Base-by-base conservation (phyloP, 2,113 vertebrate genomes). In the Syngnathus typhle region DNA sequence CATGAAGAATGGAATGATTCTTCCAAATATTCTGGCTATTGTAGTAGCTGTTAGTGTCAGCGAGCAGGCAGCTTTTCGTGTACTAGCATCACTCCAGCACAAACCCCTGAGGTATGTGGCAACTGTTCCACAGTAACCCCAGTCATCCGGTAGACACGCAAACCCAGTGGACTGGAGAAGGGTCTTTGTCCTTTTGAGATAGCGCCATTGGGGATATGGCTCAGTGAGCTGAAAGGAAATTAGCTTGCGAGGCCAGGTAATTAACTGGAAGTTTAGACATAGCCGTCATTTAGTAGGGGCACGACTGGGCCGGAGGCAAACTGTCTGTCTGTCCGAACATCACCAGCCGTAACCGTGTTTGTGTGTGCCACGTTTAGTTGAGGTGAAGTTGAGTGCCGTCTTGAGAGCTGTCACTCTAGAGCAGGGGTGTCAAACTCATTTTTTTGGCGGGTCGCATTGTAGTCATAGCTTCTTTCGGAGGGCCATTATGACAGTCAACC, bases 211-310 rank as follows among this genome's bases (percentile, higher is more conserved):
- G 75, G 74, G 71, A 75, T 32, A 49, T 41, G 64, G 75, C 68
- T 77, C 83, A 80, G 77, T 82, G 80, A 82, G 79, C 84, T 68
- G 81, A 84, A 75, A 82, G 82, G 78, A 81, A 85, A 82, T 80
- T 69, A 84, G 77, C 70, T 76, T n/a, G 70, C 81, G 44, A 80
- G 76, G 77, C 74, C 82, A 88, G 84, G 81, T 88, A 87, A 89
- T 87, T 88, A 87, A 82, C 80, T 85, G 77, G 76, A 82, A 84
- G 80, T 73, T 75, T 72, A 85, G 76, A 46, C 60, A 44, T 46
- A 58, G 78, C 72, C 82, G 73, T 79, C 75, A 71, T 72, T 73
- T 80, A 59, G 49, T 9, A 64, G 73, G 77, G 78, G 65, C 74
- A 82, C 71, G 63, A 19, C 71, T 19, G 71, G 59, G 71, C 85